Evolutionary conservation across 2,888 invertebrate species (phyloP).

Genomic region (Aspidapion aeneum): DNA sequence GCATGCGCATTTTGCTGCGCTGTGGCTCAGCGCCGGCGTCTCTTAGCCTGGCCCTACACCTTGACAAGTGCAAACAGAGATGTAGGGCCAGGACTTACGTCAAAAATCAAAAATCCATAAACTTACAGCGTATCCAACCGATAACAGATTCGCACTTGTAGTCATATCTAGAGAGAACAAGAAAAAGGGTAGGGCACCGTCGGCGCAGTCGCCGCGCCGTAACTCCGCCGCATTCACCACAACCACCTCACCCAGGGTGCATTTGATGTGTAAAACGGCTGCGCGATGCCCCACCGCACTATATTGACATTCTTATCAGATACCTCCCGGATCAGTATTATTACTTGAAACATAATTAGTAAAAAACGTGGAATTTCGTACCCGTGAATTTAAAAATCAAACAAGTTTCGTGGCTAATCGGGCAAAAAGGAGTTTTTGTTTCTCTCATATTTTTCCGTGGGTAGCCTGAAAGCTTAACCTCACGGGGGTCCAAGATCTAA

Average conservation of each 20-base stretch:
- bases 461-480: no score
- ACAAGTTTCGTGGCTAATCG: no score
- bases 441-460: no score
- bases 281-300: constrained; percentile 34
- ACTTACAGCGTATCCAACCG: constrained; percentile 30
- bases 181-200: constrained; percentile 41
- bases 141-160: constrained; percentile 44
- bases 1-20: constrained; percentile 36
- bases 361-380: no score
- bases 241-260: constrained; percentile 44
- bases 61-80: no score
- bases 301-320: background rate
- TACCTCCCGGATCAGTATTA: no score
- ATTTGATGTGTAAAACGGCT: constrained; percentile 46
- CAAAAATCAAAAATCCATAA: no score
- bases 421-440: no score
- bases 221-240: constrained; percentile 31
- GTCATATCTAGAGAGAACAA: constrained; percentile 52
- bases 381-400: no score
- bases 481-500: no score
- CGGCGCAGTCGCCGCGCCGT: constrained; percentile 26
- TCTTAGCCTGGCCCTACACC: no score
- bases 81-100: constrained; percentile 21
- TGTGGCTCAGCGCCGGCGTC: constrained; percentile 24
- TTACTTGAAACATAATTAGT: no score